Evolutionary conservation across 2,797 vertebrate species (phyloP).

Genomic region (Catamblyrhynchus diadema): DNA sequence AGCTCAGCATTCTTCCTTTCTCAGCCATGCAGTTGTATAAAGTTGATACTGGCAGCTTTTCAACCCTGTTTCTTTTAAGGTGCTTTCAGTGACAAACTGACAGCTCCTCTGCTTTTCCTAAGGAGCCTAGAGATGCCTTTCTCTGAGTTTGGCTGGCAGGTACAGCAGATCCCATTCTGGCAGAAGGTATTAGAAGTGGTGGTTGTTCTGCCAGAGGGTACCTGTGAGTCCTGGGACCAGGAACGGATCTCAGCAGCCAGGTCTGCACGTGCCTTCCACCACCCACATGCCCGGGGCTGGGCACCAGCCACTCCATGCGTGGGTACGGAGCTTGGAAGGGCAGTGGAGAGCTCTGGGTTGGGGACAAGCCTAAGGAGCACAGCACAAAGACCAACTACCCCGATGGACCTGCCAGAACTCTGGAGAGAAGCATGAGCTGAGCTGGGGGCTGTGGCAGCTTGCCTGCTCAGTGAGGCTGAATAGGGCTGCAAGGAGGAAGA

Average conservation of each 20-base stretch:
- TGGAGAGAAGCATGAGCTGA: rapidly evolving
- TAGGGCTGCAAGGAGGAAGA: background rate
- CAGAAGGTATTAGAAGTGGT: background rate
- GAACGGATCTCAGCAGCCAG: rapidly evolving
- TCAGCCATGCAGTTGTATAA: background rate
- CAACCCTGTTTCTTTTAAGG: background rate
- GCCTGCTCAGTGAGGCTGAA: background rate
- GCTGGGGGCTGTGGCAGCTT: background rate
- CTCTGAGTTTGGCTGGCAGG: background rate
- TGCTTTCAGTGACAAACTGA: background rate
- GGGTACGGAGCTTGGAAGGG: rapidly evolving
- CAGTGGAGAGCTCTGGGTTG: rapidly evolving
- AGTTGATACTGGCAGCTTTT: background rate
- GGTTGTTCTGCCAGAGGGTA: background rate
- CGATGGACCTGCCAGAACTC: rapidly evolving
- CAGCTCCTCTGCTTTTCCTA: background rate
- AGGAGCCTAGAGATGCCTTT: background rate
- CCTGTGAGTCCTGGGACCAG: background rate
- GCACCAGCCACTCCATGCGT: rapidly evolving
- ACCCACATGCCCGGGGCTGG: rapidly evolving
- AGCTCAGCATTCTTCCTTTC: background rate
- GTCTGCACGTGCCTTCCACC: background rate
- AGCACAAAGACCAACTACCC: background rate
- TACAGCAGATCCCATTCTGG: background rate
- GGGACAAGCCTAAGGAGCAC: background rate